Percentiles rank a stretch among this genome's conserved stretches.
These are phyloP conservation scores for Pluvialis apricaria DNA, from an alignment of 2,113 vertebrate species.

Conservation along the genomic window DNA sequence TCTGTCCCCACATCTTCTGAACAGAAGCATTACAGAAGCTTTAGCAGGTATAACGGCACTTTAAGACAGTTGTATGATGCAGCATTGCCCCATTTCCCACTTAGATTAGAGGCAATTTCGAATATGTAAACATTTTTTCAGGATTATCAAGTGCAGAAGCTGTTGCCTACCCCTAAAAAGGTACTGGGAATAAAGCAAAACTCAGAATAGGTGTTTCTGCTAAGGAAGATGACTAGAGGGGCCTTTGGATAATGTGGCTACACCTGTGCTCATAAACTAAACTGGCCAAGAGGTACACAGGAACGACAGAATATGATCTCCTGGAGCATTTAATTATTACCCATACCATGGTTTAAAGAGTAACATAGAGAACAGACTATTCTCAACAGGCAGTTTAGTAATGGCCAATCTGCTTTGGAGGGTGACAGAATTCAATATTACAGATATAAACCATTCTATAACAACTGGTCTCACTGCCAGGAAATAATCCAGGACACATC, in stretches of 20 bases:
- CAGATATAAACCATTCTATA: neutral
- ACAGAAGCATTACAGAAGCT: neutral
- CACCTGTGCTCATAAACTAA: neutral
- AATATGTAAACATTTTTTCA: neutral
- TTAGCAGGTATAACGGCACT: too few relatives aligned
- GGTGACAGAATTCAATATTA: neutral
- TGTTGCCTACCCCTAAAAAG: neutral
- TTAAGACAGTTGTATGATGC: neutral
- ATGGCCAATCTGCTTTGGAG: neutral
- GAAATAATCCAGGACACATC: neutral
- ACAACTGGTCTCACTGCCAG: neutral
- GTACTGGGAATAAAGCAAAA: neutral
- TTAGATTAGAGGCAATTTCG: neutral
- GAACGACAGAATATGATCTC: neutral
- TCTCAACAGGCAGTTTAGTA: neutral
- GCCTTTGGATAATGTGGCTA: neutral
- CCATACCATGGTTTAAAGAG: neutral
- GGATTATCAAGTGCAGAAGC: neutral
- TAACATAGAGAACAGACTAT: neutral
- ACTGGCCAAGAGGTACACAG: neutral
- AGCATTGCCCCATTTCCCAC: neutral
- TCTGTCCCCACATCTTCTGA: neutral
- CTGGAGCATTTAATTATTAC: neutral
- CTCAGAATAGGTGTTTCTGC: neutral
- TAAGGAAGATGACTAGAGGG: neutral